Percentiles rank a stretch among this genome's conserved stretches.
These are phyloP conservation scores for Chymomyza fuscimana DNA, from an alignment of 2,888 invertebrate genomes.

Conservation along the genomic window DNA sequence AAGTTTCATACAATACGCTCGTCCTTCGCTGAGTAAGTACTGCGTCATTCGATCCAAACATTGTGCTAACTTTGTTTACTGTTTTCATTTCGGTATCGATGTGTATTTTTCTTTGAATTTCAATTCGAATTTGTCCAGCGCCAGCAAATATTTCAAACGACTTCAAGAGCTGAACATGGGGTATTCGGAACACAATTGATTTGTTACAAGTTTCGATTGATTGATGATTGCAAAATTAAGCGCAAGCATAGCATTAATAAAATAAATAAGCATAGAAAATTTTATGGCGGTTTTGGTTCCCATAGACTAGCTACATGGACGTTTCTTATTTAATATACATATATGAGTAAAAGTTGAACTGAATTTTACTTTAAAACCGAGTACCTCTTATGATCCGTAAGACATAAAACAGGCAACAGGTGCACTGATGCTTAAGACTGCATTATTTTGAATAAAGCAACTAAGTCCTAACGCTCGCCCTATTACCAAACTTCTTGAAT, in stretches of 20 bases:
- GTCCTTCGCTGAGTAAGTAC: background rate
- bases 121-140: background rate
- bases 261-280: background rate
- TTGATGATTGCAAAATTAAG: conserved; percentile 4
- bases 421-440: background rate
- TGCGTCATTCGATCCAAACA: background rate
- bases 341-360: background rate
- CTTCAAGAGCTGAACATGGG: background rate
- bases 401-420: background rate
- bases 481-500: background rate
- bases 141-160: background rate
- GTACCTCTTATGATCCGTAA: background rate
- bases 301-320: background rate
- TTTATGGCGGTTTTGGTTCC: background rate
- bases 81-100: background rate
- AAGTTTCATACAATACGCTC: background rate
- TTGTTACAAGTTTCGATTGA: conserved; percentile 1
- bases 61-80: background rate
- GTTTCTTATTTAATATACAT: too few relatives aligned
- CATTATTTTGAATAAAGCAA: background rate
- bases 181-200: background rate
- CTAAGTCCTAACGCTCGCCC: background rate
- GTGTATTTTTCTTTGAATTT: background rate
- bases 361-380: background rate
- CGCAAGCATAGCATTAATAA: background rate